These are phyloP conservation scores for Anarrhichthys ocellatus DNA, from an alignment of 2,113 vertebrate genomes.

Conservation along the genomic window DNA sequence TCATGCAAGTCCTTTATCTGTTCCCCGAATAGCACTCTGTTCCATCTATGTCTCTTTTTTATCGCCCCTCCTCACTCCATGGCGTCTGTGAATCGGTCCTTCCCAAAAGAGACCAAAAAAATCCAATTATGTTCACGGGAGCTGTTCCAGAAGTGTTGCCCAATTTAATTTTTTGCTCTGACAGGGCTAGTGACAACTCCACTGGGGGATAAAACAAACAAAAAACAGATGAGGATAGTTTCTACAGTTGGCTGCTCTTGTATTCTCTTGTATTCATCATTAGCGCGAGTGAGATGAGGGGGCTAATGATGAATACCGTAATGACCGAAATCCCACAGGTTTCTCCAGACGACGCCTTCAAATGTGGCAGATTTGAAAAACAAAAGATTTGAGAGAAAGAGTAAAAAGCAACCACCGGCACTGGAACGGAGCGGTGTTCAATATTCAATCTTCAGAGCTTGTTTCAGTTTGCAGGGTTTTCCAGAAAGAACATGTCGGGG, in stretches of 20 bases:
- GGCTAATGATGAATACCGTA: too few relatives aligned
- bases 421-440: background rate
- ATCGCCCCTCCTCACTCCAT: conserved; percentile 36
- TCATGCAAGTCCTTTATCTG: conserved; percentile 68
- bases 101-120: conserved; percentile 33
- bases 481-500: background rate
- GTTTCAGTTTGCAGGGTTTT: conserved; percentile 39
- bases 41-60: conserved; percentile 59
- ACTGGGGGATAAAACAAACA: background rate
- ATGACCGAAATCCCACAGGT: background rate
- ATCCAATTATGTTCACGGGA: conserved; percentile 60
- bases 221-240: conserved; percentile 24
- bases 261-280: conserved; percentile 22
- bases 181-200: conserved; percentile 26
- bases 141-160: conserved; percentile 27
- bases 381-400: background rate
- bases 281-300: conserved; percentile 11
- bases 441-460: conserved; percentile 34
- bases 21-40: conserved; percentile 23
- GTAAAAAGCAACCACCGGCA: conserved; percentile 12
- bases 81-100: conserved; percentile 32
- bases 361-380: conserved; percentile 31
- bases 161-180: conserved; percentile 30
- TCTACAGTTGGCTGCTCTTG: conserved; percentile 9
- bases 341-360: conserved; percentile 15